Base-by-base conservation (phyloP, 2,888 invertebrate species). In the Lutraria lutraria region DNA sequence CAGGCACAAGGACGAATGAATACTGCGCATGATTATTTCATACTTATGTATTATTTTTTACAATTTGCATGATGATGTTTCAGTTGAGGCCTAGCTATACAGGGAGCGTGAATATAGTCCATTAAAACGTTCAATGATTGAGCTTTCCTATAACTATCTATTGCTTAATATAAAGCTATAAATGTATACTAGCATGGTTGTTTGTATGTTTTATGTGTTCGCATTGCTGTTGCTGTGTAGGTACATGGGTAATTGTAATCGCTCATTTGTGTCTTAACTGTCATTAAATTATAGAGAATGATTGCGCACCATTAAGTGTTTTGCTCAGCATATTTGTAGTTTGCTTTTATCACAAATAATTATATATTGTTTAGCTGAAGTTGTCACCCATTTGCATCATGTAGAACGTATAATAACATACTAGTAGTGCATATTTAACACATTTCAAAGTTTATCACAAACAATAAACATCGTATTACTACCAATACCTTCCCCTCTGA, bases 11-110 rank as follows among this genome's bases (percentile, higher is more conserved):
- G 34, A 31, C 31, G 76, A 76, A 16, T 76, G 31, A 3, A 34
- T 31, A 31, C 25, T 34, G 43, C 76, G 84, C 84, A 76, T 76
- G 76, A 34, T 76, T 72, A 68, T 25, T 72, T 83, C n/a, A 52
- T 53, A 52, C 31, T 16, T 68, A 21, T 21, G 0, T 52, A 19
- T 84, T 76, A 43, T 84, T 25, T 84, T 72, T 84, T 54, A 84
- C 53, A 76, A 84, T 34, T 52, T 84, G 84, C 84, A 84, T 84
- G 84, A 52, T 76, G 19, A 54, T 34, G 53, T 34, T 54, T 79
- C 29, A 16, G 54, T 31, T 19, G 29, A 60, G 34, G 85, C 25
- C 63, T 89, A 89, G 91, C 91, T 91, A 91, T 91, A 89, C 91
- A 91, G 91, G 91, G 89, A 81, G 89, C 89, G 80, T 25, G 54